Base-by-base conservation (phyloP, 2,888 invertebrate genomes). In the Rosalia funebris region DNA sequence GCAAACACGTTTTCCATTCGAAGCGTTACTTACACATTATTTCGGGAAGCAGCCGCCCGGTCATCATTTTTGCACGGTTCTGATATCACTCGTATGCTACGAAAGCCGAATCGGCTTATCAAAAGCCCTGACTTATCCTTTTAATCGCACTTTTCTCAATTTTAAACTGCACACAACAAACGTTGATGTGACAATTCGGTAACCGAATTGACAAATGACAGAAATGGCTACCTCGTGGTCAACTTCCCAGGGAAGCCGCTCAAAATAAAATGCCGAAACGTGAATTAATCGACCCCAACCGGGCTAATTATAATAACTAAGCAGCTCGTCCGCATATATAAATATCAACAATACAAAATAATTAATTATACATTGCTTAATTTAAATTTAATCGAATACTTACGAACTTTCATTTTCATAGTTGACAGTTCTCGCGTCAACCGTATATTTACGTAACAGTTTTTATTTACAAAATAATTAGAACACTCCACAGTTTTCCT, bases 391-490 rank as follows among this genome's bases (percentile, higher is more conserved):
- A 42, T 16, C 10, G 17, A 11, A 17, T 72, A 73, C 76, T 76
- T 75, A 77, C 75, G 74, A 57, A 71, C 71, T 69, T 75, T 75
- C 76, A 77, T 77, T 64, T 74, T 75, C 65, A 63, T 65, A 52
- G 59, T 63, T 70, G 71, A 70, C 69, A 71, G 68, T 50, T 60
- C n/a, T n/a, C 63, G 53, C 52, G 62, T 62, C 63, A 56, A 63
- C 60, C 58, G 58, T 58, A 62, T 68, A 63, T 73, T 73, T 71
- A 73, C 72, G 71, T 72, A 73, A 73, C 67, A 63, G 47, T 57
- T 48, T 57, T 54, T 62, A 55, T 57, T 47, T 52, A 39, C 52
- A 42, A 57, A 45, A 39, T 42, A 32, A 53, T 42, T 53, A 17
- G 4, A 12, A 32, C 32, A 3, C 16, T 12, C 15, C 48, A 46